Conservation (phyloP, 2,888 invertebrate species). For the Adelognathus sp. region DNA sequence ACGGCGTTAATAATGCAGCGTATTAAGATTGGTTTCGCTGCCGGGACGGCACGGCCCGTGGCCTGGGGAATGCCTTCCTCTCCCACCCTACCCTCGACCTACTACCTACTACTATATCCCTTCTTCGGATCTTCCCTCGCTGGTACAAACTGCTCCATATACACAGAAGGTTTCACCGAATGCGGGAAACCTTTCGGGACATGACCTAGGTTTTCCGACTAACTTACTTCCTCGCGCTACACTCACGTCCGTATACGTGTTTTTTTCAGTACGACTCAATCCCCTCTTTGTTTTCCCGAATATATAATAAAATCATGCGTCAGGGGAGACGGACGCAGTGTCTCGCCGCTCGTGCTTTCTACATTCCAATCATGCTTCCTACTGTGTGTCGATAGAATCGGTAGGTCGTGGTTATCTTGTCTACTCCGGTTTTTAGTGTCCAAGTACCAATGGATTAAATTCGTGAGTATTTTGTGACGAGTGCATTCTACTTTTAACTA, state of each 20-base stretch:
- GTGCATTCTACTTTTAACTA: slow-evolving; percentile 5
- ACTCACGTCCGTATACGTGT: slow-evolving; percentile 14
- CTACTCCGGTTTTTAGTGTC: background rate
- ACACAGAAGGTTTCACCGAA: slow-evolving; percentile 35
- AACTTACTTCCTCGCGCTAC: slow-evolving; percentile 65
- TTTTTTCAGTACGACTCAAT: too few species aligned
- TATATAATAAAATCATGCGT: slow-evolving; percentile 49
- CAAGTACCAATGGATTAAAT: background rate
- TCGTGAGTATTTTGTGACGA: background rate
- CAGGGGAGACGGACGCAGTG: background rate
- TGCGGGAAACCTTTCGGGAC: slow-evolving; percentile 71
- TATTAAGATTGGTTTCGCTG: slow-evolving; percentile 77
- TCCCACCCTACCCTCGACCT: slow-evolving; percentile 16
- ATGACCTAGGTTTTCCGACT: slow-evolving; percentile 73
- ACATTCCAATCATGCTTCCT: slow-evolving; percentile 11
- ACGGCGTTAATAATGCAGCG: slow-evolving; percentile 75
- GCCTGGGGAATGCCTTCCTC: slow-evolving; percentile 57
- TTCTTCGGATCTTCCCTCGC: slow-evolving; percentile 23
- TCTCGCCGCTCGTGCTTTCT: slow-evolving; percentile 9
- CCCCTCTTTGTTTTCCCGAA: background rate
- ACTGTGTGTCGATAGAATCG: background rate
- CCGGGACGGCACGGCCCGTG: slow-evolving; percentile 50
- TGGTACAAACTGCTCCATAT: slow-evolving; percentile 34
- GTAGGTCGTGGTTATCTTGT: background rate
- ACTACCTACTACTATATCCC: slow-evolving; percentile 20